Evolutionary conservation across 2,113 vertebrate species (phyloP), one percentile per base, ranked within the genome.

Genomic region (Hypocryptadius cinnamomeus): DNA sequence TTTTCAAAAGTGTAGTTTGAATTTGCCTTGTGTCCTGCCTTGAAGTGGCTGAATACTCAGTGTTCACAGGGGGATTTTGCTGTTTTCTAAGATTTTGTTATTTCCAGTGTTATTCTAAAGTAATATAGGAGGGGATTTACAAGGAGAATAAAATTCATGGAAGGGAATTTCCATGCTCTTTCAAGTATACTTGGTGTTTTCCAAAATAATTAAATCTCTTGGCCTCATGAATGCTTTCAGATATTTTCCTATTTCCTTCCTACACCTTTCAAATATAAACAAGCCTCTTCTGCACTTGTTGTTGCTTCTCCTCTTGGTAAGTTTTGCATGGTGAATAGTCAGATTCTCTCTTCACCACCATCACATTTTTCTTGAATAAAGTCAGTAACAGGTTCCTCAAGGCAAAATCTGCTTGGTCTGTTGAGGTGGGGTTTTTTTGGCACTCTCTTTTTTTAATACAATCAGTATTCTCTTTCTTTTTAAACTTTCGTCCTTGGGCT

Each of bases 181-280:
- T 93, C 42, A 79, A 82, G 23, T 74, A 44, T 51, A 31, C 25
- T 82, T 3, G 1, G 13, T 28, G 13, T 82, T 91, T 63, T 78
- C 68, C 73, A 68, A 42, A 87, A 81, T 31, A 80, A 66, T 54
- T 53, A 60, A 79, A 66, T 89, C 44, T 64, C 37, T 88, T 87
- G 85, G 74, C 57, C 23, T 47, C 50, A 65, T 39, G 35, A 78
- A 48, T 81, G 37, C 60, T 85, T 93, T 69, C 85, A 92, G 54
- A 28, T 88, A 85, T 72, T 89, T 92, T 73, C 45, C 20, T 51
- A 39, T 79, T 90, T 95, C 74, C 89, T 94, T 95, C 60, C 69
- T 87, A 76, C 37, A 61, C 33, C n/a, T 77, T 94, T 95, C 57
- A 87, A 57, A 84, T 5, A 27, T 89, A 85, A 89, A 74, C 37